Evolutionary conservation across 2,113 vertebrate genomes (phyloP).

Genomic region (Gymnorhina tibicen): DNA sequence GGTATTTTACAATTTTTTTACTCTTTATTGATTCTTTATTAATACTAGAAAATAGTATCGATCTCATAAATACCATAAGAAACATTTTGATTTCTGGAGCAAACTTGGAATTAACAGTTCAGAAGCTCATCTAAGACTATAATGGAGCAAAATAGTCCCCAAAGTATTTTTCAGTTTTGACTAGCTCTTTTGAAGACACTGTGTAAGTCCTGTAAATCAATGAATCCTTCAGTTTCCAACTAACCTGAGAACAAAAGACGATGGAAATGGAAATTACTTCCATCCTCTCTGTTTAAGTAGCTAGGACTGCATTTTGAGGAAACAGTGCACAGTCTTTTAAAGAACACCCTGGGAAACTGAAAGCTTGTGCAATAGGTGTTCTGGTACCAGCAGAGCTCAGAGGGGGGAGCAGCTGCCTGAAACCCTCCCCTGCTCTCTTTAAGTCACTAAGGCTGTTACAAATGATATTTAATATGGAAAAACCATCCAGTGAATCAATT

Average conservation of each 20-base stretch:
- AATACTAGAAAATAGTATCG: neutral
- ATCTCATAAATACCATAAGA: neutral
- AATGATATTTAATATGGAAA: neutral
- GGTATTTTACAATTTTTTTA: neutral
- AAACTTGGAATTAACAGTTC: neutral
- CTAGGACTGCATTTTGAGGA: neutral
- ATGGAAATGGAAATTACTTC: neutral
- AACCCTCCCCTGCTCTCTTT: neutral
- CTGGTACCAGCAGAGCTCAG: neutral
- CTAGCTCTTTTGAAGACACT: neutral
- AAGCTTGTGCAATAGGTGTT: neutral
- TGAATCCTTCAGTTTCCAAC: neutral
- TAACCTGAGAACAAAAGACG: neutral
- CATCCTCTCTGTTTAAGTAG: neutral
- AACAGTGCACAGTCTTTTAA: neutral
- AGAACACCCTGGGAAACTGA: neutral
- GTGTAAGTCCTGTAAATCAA: neutral
- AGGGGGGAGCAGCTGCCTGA: neutral
- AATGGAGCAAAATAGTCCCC: neutral
- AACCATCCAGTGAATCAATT: neutral
- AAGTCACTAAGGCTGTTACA: neutral
- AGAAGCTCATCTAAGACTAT: neutral
- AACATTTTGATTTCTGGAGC: neutral
- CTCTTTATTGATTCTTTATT: neutral
- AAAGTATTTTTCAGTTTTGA: neutral